These are phyloP conservation scores for Phoxinus phoxinus DNA, from an alignment of 2,113 vertebrate species.

Conservation along the genomic window DNA sequence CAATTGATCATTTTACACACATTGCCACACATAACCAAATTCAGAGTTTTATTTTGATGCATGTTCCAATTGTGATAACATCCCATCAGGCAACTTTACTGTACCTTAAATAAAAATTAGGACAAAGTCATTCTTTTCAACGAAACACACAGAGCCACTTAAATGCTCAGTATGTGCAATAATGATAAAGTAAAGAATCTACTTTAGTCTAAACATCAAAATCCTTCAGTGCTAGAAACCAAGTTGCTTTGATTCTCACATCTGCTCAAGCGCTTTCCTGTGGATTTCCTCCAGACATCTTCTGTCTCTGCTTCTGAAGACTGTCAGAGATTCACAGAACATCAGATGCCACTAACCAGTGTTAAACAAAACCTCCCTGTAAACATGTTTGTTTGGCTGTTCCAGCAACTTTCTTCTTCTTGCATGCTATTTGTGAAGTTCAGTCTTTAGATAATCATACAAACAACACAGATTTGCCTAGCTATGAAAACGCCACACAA, in stretches of 20 bases:
- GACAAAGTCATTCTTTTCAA: background rate
- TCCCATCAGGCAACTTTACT: background rate
- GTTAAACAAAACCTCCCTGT: background rate
- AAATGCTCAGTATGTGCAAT: background rate
- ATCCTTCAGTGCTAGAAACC: background rate
- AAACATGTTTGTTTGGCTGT: background rate
- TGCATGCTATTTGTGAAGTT: background rate
- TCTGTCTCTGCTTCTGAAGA: background rate
- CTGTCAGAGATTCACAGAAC: background rate
- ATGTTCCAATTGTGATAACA: background rate
- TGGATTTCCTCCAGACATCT: slow-evolving; percentile 16
- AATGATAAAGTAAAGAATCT: background rate
- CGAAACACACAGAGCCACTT: background rate
- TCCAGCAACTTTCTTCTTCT: background rate
- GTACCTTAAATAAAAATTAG: background rate
- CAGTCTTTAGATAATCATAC: background rate
- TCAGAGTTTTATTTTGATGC: background rate
- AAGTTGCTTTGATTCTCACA: background rate
- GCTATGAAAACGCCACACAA: background rate
- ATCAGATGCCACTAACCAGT: background rate
- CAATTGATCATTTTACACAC: background rate
- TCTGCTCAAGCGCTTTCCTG: background rate
- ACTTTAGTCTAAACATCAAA: background rate
- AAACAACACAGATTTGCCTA: background rate
- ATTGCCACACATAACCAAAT: background rate